phyloP scores from a whole-genome alignment of 2,888 invertebrate species.

The Pherbina coryleti region DNA sequence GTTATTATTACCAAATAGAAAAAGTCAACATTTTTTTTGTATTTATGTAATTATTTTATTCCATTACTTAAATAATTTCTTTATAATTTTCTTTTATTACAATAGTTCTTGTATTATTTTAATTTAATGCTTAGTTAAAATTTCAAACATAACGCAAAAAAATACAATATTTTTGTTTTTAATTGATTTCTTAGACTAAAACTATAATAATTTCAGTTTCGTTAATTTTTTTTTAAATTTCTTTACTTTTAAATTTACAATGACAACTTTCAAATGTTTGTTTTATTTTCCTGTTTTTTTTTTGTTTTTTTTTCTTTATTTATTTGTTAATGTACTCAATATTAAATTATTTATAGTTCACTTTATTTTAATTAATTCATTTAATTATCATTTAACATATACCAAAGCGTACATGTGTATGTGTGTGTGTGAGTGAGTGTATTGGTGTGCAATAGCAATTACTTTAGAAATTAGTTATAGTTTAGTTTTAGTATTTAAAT shows the following conservation, averaged over 20 bases:
- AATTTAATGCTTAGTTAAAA: constrained; percentile 12
- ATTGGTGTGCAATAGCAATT: constrained; percentile 5
- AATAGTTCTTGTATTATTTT: not conserved
- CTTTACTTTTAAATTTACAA: constrained; percentile 5
- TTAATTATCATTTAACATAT: constrained; percentile 1
- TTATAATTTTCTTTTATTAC: constrained; percentile 9
- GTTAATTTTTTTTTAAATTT: not conserved
- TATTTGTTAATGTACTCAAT: not conserved
- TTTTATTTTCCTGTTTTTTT: constrained; percentile 1
- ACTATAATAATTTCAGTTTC: not conserved
- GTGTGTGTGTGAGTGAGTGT: constrained; percentile 14
- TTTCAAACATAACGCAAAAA: constrained; percentile 8
- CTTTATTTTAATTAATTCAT: not conserved
- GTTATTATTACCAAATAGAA: too few relatives aligned
- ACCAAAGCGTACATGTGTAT: not conserved
- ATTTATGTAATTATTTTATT: constrained; percentile 17
- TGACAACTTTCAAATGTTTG: not conserved
- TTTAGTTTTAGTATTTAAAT: not conserved
- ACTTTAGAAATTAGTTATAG: not conserved
- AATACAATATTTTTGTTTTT: constrained; percentile 10
- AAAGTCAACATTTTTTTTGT: not conserved
- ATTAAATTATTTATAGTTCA: not conserved
- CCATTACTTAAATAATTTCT: constrained; percentile 8
- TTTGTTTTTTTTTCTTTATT: not conserved
- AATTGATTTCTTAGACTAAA: not conserved